Conservation (phyloP, 1,140 invertebrate genomes). For the Parapsyche elsis region DNA sequence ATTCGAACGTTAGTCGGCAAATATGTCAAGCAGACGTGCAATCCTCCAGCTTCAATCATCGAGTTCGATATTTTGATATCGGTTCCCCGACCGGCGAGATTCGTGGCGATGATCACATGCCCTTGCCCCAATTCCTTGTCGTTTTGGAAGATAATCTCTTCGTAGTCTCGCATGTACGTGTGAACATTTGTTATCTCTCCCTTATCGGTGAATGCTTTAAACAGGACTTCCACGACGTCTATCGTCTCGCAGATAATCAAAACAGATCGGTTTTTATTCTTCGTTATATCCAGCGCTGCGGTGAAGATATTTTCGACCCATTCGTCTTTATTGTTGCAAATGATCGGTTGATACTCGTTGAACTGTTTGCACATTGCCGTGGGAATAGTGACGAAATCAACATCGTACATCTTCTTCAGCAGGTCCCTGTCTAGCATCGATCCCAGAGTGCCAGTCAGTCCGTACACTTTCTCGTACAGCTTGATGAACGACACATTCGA, state of each 20-base stretch:
- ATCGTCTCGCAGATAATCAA: slow-evolving; percentile 60
- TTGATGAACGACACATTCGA: slow-evolving; percentile 63
- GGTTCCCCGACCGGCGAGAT: slow-evolving; percentile 62
- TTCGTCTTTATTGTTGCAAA: slow-evolving; percentile 25
- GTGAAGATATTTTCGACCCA: background rate
- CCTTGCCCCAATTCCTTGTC: slow-evolving; percentile 36
- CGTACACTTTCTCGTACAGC: slow-evolving; percentile 59
- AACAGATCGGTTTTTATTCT: slow-evolving; percentile 51
- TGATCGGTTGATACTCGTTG: slow-evolving; percentile 49
- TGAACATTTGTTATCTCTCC: slow-evolving; percentile 34
- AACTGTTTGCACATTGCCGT: slow-evolving; percentile 56
- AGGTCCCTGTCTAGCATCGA: slow-evolving; percentile 56
- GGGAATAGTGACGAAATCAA: slow-evolving; percentile 59
- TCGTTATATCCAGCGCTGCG: background rate
- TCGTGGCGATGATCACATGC: slow-evolving; percentile 61
- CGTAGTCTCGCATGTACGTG: slow-evolving; percentile 53
- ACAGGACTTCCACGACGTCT: slow-evolving; percentile 49
- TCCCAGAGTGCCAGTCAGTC: slow-evolving; percentile 58
- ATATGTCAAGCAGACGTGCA: slow-evolving; percentile 61
- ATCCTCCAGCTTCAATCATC: slow-evolving; percentile 58
- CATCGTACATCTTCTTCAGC: slow-evolving; percentile 56
- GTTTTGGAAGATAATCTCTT: slow-evolving; percentile 41
- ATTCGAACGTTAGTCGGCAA: slow-evolving; percentile 60
- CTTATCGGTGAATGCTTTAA: slow-evolving; percentile 29
- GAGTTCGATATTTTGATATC: slow-evolving; percentile 59